Percentiles rank a stretch among this genome's conserved stretches.
phyloP scores from a whole-genome alignment of 2,113 vertebrate species.

The Seriola rivoliana region DNA sequence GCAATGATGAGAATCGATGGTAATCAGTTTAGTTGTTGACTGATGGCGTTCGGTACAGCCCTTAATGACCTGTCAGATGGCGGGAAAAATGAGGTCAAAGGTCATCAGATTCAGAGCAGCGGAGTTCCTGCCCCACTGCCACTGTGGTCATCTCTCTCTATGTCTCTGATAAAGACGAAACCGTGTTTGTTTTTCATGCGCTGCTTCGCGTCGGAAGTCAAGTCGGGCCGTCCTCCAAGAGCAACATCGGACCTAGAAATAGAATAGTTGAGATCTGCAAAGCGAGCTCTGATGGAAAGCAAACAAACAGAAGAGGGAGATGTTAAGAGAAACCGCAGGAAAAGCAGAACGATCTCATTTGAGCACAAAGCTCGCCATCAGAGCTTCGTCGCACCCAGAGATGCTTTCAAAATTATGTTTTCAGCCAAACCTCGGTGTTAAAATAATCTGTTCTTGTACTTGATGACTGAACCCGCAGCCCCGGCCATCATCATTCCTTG shows the following conservation, averaged over 20 bases:
- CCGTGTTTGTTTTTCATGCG: constrained; percentile 64
- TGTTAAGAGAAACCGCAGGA: neutral
- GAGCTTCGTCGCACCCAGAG: constrained; percentile 11
- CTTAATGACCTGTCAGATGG: constrained; percentile 84
- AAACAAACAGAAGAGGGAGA: constrained; percentile 61
- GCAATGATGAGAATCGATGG: constrained; percentile 68
- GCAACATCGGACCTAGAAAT: constrained; percentile 66
- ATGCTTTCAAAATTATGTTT: neutral
- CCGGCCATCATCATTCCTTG: constrained; percentile 68
- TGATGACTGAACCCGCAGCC: constrained; percentile 64
- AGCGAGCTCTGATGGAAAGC: constrained; percentile 55
- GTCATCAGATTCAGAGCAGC: constrained; percentile 79
- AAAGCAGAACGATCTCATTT: too few relatives aligned
- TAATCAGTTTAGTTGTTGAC: constrained; percentile 80
- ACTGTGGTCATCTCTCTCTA: constrained; percentile 70
- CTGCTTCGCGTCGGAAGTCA: constrained; percentile 74
- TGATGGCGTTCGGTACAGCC: constrained; percentile 72
- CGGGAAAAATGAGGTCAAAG: constrained; percentile 82
- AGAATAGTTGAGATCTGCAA: constrained; percentile 56
- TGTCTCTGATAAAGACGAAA: constrained; percentile 51
- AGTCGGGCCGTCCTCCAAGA: constrained; percentile 67
- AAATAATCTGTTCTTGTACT: constrained; percentile 53
- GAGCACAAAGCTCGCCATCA: constrained; percentile 3
- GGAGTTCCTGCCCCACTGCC: constrained; percentile 68
- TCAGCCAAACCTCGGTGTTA: constrained; percentile 15